Conservation (phyloP, 2,888 invertebrate species). For the Drosophila setosimentum region DNA sequence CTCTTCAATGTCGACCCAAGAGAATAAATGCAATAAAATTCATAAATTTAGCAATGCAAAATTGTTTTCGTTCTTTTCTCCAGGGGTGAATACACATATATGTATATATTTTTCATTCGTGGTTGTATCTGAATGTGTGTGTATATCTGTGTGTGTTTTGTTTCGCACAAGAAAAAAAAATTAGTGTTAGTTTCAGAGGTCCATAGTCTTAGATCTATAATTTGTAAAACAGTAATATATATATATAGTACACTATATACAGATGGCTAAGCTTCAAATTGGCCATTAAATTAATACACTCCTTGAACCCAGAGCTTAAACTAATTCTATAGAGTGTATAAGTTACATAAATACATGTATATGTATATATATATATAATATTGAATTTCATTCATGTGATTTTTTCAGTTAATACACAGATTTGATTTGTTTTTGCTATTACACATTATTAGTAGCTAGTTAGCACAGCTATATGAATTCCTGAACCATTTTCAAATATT, state of each 20-base stretch:
- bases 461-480: slow-evolving; percentile 78
- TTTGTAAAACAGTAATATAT: slow-evolving; percentile 45
- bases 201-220: slow-evolving; percentile 40
- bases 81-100: slow-evolving; percentile 29
- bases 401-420: slow-evolving; percentile 13
- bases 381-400: slow-evolving; percentile 59
- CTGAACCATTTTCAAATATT: slow-evolving; percentile 61
- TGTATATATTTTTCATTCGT: slow-evolving; percentile 33
- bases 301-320: slow-evolving; percentile 3
- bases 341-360: neutral
- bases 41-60: slow-evolving; percentile 25
- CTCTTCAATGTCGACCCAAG: neutral
- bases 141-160: slow-evolving; percentile 23
- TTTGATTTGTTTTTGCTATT: slow-evolving; percentile 2
- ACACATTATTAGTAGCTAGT: slow-evolving; percentile 20
- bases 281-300: slow-evolving; percentile 3
- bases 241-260: slow-evolving; percentile 59
- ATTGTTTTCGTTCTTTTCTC: slow-evolving; percentile 8
- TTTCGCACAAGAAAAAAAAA: slow-evolving; percentile 69
- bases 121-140: neutral
- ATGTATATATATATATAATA: slow-evolving; percentile 3
- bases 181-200: slow-evolving; percentile 42
- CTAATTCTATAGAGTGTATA: neutral
- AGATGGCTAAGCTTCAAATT: slow-evolving; percentile 23
- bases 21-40: slow-evolving; percentile 39